Conservation (phyloP, 2,888 invertebrate species). For the Caenorhabditis sp. region DNA sequence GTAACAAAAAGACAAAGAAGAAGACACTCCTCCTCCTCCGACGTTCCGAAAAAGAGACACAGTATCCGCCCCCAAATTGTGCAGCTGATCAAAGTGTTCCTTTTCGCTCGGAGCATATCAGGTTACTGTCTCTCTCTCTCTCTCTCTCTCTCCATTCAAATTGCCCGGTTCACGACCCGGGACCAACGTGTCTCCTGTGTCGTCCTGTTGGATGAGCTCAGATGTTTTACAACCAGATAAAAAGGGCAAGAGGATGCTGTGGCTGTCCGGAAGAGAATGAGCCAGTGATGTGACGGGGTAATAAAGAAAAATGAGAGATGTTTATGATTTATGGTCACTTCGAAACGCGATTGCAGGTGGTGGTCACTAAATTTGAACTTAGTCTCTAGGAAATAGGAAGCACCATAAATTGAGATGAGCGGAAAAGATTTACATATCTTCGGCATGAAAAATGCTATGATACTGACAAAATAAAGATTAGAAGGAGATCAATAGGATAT, state of each 20-base stretch:
- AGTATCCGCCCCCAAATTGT: conserved; percentile 15
- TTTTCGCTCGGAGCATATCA: conserved; percentile 9
- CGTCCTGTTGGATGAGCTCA: conserved; percentile 1
- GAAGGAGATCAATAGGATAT: too few relatives aligned
- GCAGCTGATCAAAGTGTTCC: conserved; percentile 54
- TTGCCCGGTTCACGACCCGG: conserved; percentile 21
- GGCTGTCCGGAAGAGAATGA: conserved; percentile 24
- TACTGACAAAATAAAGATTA: too few relatives aligned
- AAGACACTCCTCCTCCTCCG: conserved; percentile 3
- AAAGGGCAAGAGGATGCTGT: conserved; percentile 16
- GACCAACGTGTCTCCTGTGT: too few relatives aligned
- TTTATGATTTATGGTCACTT: conserved; percentile 31
- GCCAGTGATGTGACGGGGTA: neutral
- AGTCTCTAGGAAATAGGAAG: neutral
- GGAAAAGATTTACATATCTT: too few relatives aligned
- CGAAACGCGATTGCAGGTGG: neutral
- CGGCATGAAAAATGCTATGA: too few relatives aligned
- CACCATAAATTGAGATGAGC: too few relatives aligned
- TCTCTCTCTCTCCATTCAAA: conserved; percentile 25
- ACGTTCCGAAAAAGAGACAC: conserved; percentile 22
- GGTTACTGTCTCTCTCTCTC: conserved; percentile 25
- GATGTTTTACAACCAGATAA: conserved; percentile 32
- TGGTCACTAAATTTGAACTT: conserved; percentile 8
- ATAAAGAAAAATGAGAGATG: conserved; percentile 35
- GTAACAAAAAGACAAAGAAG: conserved; percentile 34